Base-by-base conservation (phyloP, 2,113 vertebrate genomes). In the Globicephala melas region DNA sequence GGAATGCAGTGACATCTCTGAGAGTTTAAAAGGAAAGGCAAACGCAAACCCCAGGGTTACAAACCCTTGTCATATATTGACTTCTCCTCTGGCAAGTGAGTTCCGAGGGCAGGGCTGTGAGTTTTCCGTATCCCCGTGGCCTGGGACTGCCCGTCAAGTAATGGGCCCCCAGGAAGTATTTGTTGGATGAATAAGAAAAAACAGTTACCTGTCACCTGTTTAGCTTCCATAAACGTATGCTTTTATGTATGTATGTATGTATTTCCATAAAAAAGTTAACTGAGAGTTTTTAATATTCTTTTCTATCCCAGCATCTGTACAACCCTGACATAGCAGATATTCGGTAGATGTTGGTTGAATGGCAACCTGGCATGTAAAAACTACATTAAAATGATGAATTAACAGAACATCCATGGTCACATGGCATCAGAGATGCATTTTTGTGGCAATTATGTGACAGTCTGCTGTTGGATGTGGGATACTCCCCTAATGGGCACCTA, bases 311-410 rank as follows among this genome's bases (percentile, higher is more conserved):
- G 11, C 8, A 9, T 70, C 38, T 90, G 18, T 91, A 77, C 3
- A 74, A 15, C 12, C 36, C 21, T 3, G 41, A 91, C 55, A 73
- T 18, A 89, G 80, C 31, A 93, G 53, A 65, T 20, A 60, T 79
- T 41, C 5, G 28, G 63, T 71, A n/a, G 14, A 12, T 89, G 2
- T 26, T 77, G 60, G 41, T 36, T 65, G 60, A 82, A 63, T 74
- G 55, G 31, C 38, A 50, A 25, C 84, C 58, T 95, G 71, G 67
- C 50, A 71, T 9, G 17, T 70, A 58, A 93, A 94, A 88, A 6
- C 28, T 38, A 67, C 41, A 38, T 91, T 85, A 50, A 77, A 82
- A 73, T 87, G 77, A 70, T 86, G 55, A 92, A 81, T 67, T 86
- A 55, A 91, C 5, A 70, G 53, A 71, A 44, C 20, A n/a, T 41